A percentile compares a stretch with the other conserved stretches of the same genome.
phyloP scores from a whole-genome alignment of 2,888 invertebrate genomes.

The Nymphalis polychloros region DNA sequence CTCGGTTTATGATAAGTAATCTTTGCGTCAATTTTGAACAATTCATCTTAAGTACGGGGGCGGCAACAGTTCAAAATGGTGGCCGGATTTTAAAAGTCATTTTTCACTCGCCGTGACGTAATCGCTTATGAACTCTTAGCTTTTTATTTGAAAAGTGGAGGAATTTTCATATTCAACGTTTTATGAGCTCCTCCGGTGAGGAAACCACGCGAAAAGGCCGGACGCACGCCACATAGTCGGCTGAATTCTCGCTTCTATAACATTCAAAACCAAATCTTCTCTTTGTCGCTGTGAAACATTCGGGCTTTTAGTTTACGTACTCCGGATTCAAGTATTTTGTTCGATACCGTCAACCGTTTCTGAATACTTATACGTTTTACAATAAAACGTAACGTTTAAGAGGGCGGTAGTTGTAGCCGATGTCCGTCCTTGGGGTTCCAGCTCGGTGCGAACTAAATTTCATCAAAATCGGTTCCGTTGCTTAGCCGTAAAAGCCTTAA shows the following conservation, averaged over 20 bases:
- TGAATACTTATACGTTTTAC: too few species aligned
- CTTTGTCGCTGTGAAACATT: conserved; percentile 2
- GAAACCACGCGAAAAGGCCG: conserved; percentile 33
- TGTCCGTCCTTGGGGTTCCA: too few species aligned
- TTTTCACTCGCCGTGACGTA: conserved; percentile 74
- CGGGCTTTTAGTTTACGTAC: not conserved
- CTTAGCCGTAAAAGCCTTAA: too few species aligned
- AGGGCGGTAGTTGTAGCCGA: too few species aligned
- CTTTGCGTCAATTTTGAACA: conserved; percentile 64
- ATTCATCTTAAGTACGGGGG: conserved; percentile 63
- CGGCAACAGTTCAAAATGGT: conserved; percentile 51
- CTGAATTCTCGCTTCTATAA: conserved; percentile 31
- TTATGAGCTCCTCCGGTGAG: conserved; percentile 50
- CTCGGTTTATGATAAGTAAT: conserved; percentile 47
- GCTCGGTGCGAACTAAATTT: too few species aligned
- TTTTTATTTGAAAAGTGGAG: conserved; percentile 70
- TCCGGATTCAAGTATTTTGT: too few species aligned
- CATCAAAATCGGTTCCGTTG: too few species aligned
- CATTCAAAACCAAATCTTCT: conserved; percentile 21
- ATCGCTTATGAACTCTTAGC: conserved; percentile 74
- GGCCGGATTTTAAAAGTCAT: conserved; percentile 68
- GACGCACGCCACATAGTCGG: conserved; percentile 26
- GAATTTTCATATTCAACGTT: conserved; percentile 69
- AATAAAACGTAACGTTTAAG: too few species aligned
- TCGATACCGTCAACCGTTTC: too few species aligned